Base-by-base conservation (phyloP, 1,140 invertebrate species). In the Drosophila melanica region DNA sequence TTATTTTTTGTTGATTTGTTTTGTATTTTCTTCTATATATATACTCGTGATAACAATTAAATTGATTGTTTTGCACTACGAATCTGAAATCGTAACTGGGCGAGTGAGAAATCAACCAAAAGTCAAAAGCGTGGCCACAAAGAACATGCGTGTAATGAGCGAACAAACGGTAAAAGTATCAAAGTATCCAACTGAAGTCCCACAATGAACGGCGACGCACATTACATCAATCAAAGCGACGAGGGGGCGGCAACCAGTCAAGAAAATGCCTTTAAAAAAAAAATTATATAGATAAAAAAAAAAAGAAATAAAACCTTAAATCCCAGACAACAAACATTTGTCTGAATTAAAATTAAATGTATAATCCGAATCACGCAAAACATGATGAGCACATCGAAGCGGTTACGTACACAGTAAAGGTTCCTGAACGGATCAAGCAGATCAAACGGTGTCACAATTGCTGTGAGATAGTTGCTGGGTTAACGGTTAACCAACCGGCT, bases 111-210 rank as follows among this genome's bases (percentile, higher is more conserved):
- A 33, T 23, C 1, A 16, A 45, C 9, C 33, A 37, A 23, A 48
- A 59, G 12, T 11, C 12, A 18, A 11, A 41, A 11, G 12, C 12
- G 30, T 20, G 30, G 42, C 45, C n/a, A 14, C 23, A 14, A 10
- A 80, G 72, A 80, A 81, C 78, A 77, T 63, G 78, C 74, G 79
- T 81, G 74, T 81, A 81, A 77, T 81, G 75, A 82, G 70, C 71
- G 45, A 79, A 67, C 62, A 60, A 81, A 70, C 71, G 75, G 79
- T 81, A 81, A 82, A 82, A 75, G 79, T 79, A 82, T 65, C 39
- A 72, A 71, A 30, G 45, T 37, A 48, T 44, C 18, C 30, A 66
- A 57, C 42, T 30, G 23, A 11, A 27, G 18, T 23, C 27, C 42
- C 44, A 60, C 45, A 59, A 14, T 33, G 47, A 10, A 35, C 33